Percentiles rank a stretch among this genome's conserved stretches.
These are phyloP conservation scores for Morpho helenor DNA, from an alignment of 2,888 invertebrate species.

Conservation along the genomic window DNA sequence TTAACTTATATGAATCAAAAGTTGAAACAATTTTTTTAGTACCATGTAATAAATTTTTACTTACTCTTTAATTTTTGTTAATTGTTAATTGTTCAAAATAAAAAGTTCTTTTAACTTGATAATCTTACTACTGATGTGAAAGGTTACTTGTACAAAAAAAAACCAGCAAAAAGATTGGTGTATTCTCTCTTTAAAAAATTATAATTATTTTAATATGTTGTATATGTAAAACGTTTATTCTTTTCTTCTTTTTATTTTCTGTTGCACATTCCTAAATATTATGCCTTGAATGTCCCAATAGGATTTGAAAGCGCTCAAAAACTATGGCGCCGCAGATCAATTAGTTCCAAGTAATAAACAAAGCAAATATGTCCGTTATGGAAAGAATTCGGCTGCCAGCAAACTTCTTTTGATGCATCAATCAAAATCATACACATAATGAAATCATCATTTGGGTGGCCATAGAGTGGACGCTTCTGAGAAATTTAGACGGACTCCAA, in stretches of 20 bases:
- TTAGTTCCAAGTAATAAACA: conserved; percentile 76
- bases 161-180: too few species aligned
- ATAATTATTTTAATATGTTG: neutral
- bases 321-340: conserved; percentile 72
- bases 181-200: neutral
- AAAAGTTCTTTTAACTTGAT: too few species aligned
- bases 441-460: conserved; percentile 80
- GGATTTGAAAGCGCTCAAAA: conserved; percentile 49
- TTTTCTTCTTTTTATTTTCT: conserved; percentile 8
- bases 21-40: too few species aligned
- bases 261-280: conserved; percentile 25
- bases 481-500: conserved; percentile 49
- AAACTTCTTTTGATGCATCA: conserved; percentile 74
- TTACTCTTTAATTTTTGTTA: too few species aligned
- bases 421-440: conserved; percentile 79
- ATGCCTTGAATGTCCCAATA: conserved; percentile 32
- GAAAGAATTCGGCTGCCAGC: conserved; percentile 65
- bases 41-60: too few species aligned
- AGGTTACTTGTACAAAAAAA: too few species aligned
- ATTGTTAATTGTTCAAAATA: too few species aligned
- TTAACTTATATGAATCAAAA: too few species aligned
- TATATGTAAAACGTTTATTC: neutral
- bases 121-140: too few species aligned
- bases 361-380: conserved; percentile 68
- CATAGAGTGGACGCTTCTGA: conserved; percentile 68